phyloP scores from a whole-genome alignment of 2,888 invertebrate genomes.

The Tachina grossa region DNA sequence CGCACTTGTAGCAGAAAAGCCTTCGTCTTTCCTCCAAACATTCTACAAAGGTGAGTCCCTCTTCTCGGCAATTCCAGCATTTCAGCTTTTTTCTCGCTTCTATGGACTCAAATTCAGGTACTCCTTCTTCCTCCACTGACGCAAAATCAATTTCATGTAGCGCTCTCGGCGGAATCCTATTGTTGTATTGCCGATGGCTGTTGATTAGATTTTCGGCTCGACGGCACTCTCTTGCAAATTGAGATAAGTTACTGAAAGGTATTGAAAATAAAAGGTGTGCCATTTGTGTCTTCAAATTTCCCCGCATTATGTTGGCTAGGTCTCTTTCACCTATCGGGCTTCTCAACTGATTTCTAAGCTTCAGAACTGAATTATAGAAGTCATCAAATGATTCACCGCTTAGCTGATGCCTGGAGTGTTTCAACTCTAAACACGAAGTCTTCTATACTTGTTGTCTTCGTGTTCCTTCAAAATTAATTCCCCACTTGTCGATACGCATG shows the following conservation, averaged over 20 bases:
- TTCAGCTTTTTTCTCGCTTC: too few relatives aligned
- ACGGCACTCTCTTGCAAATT: too few relatives aligned
- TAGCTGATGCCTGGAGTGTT: background rate
- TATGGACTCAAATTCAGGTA: background rate
- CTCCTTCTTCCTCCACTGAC: background rate
- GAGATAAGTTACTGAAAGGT: too few relatives aligned
- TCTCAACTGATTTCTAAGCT: background rate
- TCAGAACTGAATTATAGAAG: background rate
- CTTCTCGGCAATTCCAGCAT: background rate
- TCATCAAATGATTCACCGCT: background rate
- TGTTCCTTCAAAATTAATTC: too few relatives aligned
- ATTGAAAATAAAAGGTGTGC: too few relatives aligned
- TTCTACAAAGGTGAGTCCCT: background rate
- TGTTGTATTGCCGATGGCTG: background rate
- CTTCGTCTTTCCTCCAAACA: background rate
- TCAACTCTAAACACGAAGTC: background rate
- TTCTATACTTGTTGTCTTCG: too few relatives aligned
- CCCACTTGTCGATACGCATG: too few relatives aligned
- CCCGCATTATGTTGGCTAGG: background rate
- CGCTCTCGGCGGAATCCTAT: background rate
- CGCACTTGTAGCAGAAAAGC: constrained; percentile 14
- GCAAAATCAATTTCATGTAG: background rate
- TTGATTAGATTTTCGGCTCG: background rate
- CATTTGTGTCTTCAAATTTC: too few relatives aligned
- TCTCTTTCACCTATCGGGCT: background rate